Percentiles rank a stretch among this genome's conserved stretches.
These are phyloP conservation scores for Phrynosoma blainvillii DNA, from an alignment of 2,113 vertebrate species.

Conservation along the genomic window DNA sequence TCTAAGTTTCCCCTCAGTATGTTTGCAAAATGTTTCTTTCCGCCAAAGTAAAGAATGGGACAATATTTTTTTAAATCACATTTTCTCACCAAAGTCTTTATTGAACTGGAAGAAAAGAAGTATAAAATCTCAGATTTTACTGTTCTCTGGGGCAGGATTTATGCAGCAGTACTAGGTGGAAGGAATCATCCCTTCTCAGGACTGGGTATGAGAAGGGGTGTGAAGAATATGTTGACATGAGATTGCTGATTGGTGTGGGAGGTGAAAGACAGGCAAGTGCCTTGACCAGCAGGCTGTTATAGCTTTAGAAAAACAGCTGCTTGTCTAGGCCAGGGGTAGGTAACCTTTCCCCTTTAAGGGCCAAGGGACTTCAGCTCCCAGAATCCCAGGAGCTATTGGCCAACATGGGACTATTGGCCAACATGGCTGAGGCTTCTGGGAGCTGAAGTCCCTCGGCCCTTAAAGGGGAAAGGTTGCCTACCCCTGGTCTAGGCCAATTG, in stretches of 20 bases:
- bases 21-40: conserved; percentile 63
- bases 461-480: too few species aligned
- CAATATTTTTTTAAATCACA: not conserved
- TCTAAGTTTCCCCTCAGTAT: conserved; percentile 52
- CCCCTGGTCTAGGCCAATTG: too few species aligned
- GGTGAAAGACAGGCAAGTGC: not conserved
- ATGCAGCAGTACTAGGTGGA: not conserved
- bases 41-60: conserved; percentile 54
- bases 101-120: not conserved
- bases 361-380: too few species aligned
- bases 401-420: too few species aligned
- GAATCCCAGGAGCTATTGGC: too few species aligned
- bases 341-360: too few species aligned
- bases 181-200: not conserved
- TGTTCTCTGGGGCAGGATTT: not conserved
- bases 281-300: not conserved
- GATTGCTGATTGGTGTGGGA: not conserved
- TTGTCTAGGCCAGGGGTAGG: not conserved
- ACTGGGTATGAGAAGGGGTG: conserved; percentile 15
- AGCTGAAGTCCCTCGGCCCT: too few species aligned
- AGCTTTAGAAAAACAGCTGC: not conserved
- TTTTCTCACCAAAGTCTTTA: conserved; percentile 6
- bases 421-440: too few species aligned
- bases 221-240: conserved; percentile 2
- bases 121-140: conserved; percentile 9